These are phyloP conservation scores for Cyphomyrus plagiostoma DNA, from an alignment of 2,113 vertebrate genomes.

Conservation along the genomic window DNA sequence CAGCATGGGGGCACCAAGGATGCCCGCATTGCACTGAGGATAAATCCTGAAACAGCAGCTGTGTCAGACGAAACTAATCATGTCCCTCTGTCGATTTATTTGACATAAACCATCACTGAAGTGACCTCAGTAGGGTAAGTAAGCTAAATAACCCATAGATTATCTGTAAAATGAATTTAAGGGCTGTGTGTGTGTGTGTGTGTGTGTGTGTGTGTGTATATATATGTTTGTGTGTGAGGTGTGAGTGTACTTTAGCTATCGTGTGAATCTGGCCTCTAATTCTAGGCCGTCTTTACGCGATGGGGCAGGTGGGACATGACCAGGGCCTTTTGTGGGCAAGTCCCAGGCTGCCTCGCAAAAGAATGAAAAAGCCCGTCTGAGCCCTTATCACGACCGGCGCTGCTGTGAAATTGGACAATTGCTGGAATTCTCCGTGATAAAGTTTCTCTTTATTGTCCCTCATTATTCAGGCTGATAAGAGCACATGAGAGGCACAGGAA, in stretches of 20 bases:
- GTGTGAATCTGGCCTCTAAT: background rate
- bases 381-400: conserved; percentile 10
- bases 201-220: conserved; percentile 38
- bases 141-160: conserved; percentile 64
- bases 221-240: conserved; percentile 16
- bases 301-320: background rate
- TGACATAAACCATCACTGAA: conserved; percentile 70
- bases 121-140: conserved; percentile 66
- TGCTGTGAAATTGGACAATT: conserved; percentile 13
- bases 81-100: conserved; percentile 65
- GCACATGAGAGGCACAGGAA: conserved; percentile 13
- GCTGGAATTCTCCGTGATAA: conserved; percentile 17
- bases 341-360: background rate
- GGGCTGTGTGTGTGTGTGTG: conserved; percentile 22
- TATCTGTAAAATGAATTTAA: conserved; percentile 57
- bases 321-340: background rate
- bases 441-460: background rate
- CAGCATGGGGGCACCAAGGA: conserved; percentile 43
- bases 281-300: background rate
- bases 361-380: background rate
- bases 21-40: conserved; percentile 63
- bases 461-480: conserved; percentile 15
- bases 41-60: conserved; percentile 59
- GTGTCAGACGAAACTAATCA: conserved; percentile 77
- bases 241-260: background rate